Evolutionary conservation across 2,797 vertebrate species (phyloP).

Genomic region (Phrynocephalus vlangalii): DNA sequence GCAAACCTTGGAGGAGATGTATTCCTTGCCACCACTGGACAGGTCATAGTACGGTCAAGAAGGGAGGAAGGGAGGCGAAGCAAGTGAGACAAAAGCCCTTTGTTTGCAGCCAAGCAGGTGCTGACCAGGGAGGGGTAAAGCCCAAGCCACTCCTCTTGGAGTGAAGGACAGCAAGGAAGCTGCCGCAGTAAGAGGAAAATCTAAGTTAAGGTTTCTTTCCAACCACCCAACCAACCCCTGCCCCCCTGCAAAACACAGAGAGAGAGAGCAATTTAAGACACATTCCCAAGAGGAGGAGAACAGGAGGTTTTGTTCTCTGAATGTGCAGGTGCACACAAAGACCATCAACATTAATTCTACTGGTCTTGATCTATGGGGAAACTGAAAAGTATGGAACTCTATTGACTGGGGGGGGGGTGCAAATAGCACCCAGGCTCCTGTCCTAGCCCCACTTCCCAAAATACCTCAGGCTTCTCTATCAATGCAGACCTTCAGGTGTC

Average conservation of each 20-base stretch:
- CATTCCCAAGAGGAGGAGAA: neutral
- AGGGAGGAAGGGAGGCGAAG: constrained; percentile 24
- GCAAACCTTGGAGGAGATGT: constrained; percentile 22
- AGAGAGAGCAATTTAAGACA: neutral
- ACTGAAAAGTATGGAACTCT: neutral
- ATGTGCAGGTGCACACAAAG: neutral
- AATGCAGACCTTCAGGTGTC: neutral
- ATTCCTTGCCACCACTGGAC: constrained; percentile 5
- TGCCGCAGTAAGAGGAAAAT: neutral
- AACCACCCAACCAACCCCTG: neutral
- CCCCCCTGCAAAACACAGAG: neutral
- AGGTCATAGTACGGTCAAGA: constrained; percentile 32
- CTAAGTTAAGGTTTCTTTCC: neutral
- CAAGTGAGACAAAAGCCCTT: constrained; percentile 39
- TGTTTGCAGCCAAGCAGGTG: constrained; percentile 38
- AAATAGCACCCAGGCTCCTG: neutral
- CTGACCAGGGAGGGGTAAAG: constrained; percentile 1
- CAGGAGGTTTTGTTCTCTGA: neutral
- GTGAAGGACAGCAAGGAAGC: neutral
- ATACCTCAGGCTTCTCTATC: neutral
- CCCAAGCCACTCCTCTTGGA: constrained; percentile 16
- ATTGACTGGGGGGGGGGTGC: too few species aligned
- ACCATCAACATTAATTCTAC: neutral
- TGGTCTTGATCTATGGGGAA: neutral
- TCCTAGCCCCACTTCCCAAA: neutral